Evolutionary conservation across 2,113 vertebrate genomes (phyloP), one percentile per base, ranked within the genome.

Genomic region (Eira barbara): DNA sequence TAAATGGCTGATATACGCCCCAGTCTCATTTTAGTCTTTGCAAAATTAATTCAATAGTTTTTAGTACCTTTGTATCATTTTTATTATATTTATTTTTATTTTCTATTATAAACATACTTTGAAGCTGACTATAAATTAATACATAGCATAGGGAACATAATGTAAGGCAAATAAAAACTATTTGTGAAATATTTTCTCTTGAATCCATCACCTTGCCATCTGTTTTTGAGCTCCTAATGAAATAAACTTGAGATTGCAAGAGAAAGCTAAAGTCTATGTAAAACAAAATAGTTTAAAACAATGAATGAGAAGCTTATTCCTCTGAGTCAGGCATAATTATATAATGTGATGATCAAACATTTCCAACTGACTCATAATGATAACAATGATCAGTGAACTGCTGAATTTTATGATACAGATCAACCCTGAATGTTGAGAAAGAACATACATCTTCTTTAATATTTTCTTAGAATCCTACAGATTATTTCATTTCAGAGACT

Each of bases 301-400:
- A 0, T 93, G 31, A 96, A 45, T 87, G 39, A 94, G 63, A 95
- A 92, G 39, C 52, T 71, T 63, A 61, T 39, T 85, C 55, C 47
- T 94, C n/a, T 47, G 55, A 83, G 83, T 89, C 69, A 97, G 85
- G 82, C 86, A 86, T 71, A 95, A 97, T 98, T 95, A 90, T 15
- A 61, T 71, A 47, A 83, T 73, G 85, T 82, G 79, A 91, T 85
- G 63, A 96, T 76, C 80, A 96, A 95, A 71, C 57, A 79, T 84
- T 96, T 90, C 89, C 45, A 25, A 67, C 9, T 52, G 71, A 95
- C 83, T 97, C 57, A 88, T 39, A 93, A 92, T 36, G n/a, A 89
- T 25, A 65, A 89, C 15, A 94, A 92, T 36, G 92, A 93, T 52
- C 39, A 88, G 0, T 42, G 13, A 88, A 82, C 93, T 71, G 65